Conservation (phyloP, 2,888 invertebrate species). For the Chymomyza caudatula region DNA sequence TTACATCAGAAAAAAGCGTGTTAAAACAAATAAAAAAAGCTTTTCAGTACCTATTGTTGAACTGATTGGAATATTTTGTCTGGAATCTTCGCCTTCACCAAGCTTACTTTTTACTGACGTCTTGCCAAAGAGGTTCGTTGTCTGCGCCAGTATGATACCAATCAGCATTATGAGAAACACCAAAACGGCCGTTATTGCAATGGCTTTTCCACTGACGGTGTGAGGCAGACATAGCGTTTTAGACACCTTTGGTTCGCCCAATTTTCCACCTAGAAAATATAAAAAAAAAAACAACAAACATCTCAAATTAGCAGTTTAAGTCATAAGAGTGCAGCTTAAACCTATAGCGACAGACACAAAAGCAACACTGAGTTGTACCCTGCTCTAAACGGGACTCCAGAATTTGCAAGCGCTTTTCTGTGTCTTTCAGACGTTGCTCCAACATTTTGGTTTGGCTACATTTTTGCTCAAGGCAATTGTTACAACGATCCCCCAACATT, state of each 20-base stretch:
- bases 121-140: conserved; percentile 58
- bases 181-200: conserved; percentile 49
- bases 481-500: conserved; percentile 27
- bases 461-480: conserved; percentile 25
- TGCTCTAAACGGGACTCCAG: conserved; percentile 30
- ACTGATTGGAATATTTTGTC: conserved; percentile 78
- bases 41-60: conserved; percentile 78
- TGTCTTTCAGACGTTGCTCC: conserved; percentile 40
- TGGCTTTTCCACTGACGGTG: conserved; percentile 48
- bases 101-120: conserved; percentile 73
- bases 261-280: conserved; percentile 38
- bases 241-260: conserved; percentile 6
- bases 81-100: conserved; percentile 77
- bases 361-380: conserved; percentile 23
- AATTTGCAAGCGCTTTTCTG: conserved; percentile 47
- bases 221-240: conserved; percentile 49
- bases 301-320: neutral
- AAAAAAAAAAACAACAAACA: neutral
- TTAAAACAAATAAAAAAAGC: conserved; percentile 35
- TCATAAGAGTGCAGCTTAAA: neutral
- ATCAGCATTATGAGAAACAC: conserved; percentile 53
- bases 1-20: conserved; percentile 33
- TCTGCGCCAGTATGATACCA: conserved; percentile 55
- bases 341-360: too few species aligned
- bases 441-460: conserved; percentile 15